Evolutionary conservation across 2,797 vertebrate genomes (phyloP).

Genomic region (Taeniopygia guttata): DNA sequence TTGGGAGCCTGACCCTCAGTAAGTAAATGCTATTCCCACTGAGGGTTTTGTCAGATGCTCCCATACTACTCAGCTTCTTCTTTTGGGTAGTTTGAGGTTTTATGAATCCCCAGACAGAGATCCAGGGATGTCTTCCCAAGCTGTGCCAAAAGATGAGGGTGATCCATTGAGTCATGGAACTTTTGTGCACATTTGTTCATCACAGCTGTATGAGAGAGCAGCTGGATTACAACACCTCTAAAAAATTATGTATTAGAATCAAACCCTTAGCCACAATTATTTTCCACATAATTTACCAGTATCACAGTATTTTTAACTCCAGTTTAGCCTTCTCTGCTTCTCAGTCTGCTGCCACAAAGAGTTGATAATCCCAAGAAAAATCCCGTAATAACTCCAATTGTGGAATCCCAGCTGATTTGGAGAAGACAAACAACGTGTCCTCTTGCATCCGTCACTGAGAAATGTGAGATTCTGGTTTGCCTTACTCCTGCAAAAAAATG

Average conservation of each 20-base stretch:
- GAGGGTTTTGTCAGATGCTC: accelerated
- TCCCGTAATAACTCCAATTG: background rate
- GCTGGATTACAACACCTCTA: background rate
- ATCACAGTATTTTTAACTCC: background rate
- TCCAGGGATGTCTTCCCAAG: background rate
- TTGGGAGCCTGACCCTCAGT: background rate
- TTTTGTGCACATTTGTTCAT: background rate
- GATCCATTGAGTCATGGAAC: background rate
- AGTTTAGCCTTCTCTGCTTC: background rate
- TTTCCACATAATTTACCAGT: background rate
- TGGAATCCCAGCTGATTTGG: background rate
- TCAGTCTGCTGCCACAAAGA: background rate
- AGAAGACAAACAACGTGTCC: background rate
- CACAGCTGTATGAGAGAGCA: background rate
- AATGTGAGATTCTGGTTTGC: background rate
- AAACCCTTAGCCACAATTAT: background rate
- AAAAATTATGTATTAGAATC: background rate
- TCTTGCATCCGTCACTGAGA: background rate
- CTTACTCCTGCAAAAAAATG: background rate
- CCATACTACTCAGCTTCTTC: background rate
- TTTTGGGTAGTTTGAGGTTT: background rate
- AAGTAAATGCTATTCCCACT: background rate
- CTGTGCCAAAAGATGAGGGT: background rate
- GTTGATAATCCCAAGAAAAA: background rate
- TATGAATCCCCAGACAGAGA: background rate